A percentile compares a stretch with the other conserved stretches of the same genome.
These are phyloP conservation scores for Lacerta agilis DNA, from an alignment of 2,797 vertebrate genomes.

Conservation along the genomic window DNA sequence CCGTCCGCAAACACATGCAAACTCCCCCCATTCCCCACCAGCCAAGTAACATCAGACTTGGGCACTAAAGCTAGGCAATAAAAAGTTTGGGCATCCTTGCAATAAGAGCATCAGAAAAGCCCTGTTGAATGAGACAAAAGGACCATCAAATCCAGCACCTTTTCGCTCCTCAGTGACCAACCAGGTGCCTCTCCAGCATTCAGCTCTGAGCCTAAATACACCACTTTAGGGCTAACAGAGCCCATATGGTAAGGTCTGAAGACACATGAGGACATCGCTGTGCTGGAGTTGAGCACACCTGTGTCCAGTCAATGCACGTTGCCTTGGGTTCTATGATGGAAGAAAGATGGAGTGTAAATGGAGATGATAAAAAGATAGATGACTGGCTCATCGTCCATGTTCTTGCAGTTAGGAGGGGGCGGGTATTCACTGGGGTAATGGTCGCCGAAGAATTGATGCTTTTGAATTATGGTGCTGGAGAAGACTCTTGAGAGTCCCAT, in stretches of 20 bases:
- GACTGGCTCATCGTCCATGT: background rate
- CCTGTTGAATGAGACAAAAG: background rate
- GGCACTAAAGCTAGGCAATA: background rate
- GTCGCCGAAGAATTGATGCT: too few relatives aligned
- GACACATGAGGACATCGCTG: background rate
- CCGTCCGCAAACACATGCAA: too few relatives aligned
- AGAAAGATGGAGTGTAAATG: background rate
- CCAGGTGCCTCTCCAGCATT: background rate
- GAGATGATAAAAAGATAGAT: too few relatives aligned
- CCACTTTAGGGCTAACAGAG: background rate
- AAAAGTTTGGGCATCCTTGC: background rate
- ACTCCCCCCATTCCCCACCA: too few relatives aligned
- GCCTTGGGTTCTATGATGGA: background rate
- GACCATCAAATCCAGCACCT: background rate
- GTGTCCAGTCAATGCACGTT: background rate
- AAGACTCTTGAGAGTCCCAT: too few relatives aligned
- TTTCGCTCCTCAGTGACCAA: too few relatives aligned
- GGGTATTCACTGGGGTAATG: background rate
- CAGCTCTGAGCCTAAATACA: background rate
- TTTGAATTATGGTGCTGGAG: too few relatives aligned
- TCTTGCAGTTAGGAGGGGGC: background rate
- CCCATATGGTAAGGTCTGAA: background rate
- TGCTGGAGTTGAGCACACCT: background rate
- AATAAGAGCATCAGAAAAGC: background rate
- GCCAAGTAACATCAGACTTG: background rate